Evolutionary conservation across 2,797 vertebrate genomes (phyloP), one percentile per base, ranked within the genome.

Genomic region (Megalops cyprinoides): DNA sequence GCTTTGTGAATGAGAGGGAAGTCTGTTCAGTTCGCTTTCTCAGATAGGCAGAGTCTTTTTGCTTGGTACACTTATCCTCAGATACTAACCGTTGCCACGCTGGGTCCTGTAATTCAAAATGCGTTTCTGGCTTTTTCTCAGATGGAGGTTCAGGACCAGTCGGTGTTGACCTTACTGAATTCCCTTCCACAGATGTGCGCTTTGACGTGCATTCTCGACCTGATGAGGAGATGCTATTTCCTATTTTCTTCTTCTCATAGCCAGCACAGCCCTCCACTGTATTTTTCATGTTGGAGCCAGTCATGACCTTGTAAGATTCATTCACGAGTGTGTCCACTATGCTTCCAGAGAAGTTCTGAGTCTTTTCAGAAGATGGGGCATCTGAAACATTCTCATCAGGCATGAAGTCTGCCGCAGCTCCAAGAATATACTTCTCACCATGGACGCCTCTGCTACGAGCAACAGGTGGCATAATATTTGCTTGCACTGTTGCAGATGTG

Each of bases 311-410:
- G 85, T 97, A 98, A 39, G 96, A 96, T 89, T 99, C 97, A 80
- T 90, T 96, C 67, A 97, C 95, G 80, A 98, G 95, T 87, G 93
- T 93, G 82, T 97, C 96, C 81, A 97, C 95, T 95, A 97, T 94
- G 86, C 94, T 94, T 71, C 94, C 95, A 86, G 97, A 97, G 86
- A 97, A 96, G 85, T 88, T 93, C 78, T 92, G 91, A 77, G 87
- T 85, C 73, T 91, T 93, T 82, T 77, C 90, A 73, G 87, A 86
- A 12, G 86, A 85, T 20, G 76, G 46, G 31, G 89, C 93, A 77
- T 76, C 91, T 83, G 81, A 80, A 81, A 0, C 84, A 83, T 69
- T 87, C 60, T 84, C 77, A 86, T 74, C 78, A 31, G 85, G 75
- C 28, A 12, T 51, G 73, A 74, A 82, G 46, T 71, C 58, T 56